phyloP scores from a whole-genome alignment of 2,888 invertebrate genomes.

The Diarsia brunnea region DNA sequence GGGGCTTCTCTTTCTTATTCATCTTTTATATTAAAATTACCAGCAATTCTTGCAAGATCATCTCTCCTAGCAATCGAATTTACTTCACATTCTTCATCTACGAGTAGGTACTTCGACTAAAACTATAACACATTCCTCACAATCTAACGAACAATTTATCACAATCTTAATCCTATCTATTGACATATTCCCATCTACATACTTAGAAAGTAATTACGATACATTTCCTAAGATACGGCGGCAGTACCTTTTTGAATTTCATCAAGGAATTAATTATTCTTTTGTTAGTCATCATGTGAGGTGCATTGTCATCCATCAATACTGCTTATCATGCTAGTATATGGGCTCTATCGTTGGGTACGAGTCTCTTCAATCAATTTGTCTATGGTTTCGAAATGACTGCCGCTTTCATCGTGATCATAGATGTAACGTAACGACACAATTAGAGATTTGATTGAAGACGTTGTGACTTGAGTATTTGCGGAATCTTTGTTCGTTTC shows the following conservation, averaged over 20 bases:
- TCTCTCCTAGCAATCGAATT: background rate
- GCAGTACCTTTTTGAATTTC: conserved; percentile 80
- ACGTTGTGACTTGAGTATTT: conserved; percentile 41
- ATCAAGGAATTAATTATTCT: conserved; percentile 88
- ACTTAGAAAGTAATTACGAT: conserved; percentile 74
- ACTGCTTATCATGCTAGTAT: conserved; percentile 84
- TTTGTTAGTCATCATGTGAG: conserved; percentile 81
- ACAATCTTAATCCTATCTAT: conserved; percentile 51
- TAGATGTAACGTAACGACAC: conserved; percentile 63
- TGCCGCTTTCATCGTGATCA: conserved; percentile 80
- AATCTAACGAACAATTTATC: conserved; percentile 35
- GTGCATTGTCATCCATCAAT: conserved; percentile 86
- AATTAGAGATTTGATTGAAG: conserved; percentile 60
- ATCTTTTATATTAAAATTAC: background rate
- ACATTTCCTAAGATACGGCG: conserved; percentile 74
- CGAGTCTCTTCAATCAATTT: conserved; percentile 83
- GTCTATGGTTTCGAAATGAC: conserved; percentile 81
- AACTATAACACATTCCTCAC: background rate
- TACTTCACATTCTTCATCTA: conserved; percentile 2
- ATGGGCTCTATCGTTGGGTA: conserved; percentile 74
- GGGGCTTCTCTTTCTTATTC: background rate
- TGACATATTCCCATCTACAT: conserved; percentile 62
- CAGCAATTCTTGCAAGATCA: background rate
- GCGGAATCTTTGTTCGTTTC: conserved; percentile 23
- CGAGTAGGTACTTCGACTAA: conserved; percentile 11